phyloP scores from a whole-genome alignment of 2,113 vertebrate genomes.

The Eidolon helvum region DNA sequence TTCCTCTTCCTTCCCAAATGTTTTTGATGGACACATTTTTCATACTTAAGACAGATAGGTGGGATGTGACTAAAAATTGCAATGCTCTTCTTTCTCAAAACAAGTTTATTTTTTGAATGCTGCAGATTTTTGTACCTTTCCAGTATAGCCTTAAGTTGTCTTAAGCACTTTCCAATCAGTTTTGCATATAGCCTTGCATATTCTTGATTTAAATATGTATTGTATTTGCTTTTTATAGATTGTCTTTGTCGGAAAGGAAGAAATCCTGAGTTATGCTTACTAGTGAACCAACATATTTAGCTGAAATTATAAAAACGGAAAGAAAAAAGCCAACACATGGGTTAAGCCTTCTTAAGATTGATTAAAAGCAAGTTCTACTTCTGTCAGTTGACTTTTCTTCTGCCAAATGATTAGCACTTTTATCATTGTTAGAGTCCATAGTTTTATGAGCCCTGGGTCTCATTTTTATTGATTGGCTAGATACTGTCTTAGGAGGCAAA shows the following conservation, averaged over 20 bases:
- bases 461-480: background rate
- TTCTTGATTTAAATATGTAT: slow-evolving; percentile 5
- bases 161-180: background rate
- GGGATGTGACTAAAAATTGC: slow-evolving; percentile 36
- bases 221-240: slow-evolving; percentile 4
- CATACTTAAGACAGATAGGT: background rate
- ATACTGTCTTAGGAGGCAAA: background rate
- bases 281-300: background rate
- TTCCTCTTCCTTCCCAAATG: background rate
- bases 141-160: background rate
- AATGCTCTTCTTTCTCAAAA: background rate
- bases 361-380: background rate
- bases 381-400: background rate
- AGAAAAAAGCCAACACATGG: background rate
- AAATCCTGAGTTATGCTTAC: background rate
- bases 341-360: background rate
- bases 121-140: slow-evolving; percentile 42
- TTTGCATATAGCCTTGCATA: background rate
- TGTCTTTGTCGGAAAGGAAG: slow-evolving; percentile 19
- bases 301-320: background rate
- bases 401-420: background rate
- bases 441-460: background rate
- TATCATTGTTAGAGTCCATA: background rate
- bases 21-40: slow-evolving; percentile 45
- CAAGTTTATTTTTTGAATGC: slow-evolving; percentile 40